Conservation (phyloP, 2,797 vertebrate genomes). For the Buphagus erythrorhynchus region DNA sequence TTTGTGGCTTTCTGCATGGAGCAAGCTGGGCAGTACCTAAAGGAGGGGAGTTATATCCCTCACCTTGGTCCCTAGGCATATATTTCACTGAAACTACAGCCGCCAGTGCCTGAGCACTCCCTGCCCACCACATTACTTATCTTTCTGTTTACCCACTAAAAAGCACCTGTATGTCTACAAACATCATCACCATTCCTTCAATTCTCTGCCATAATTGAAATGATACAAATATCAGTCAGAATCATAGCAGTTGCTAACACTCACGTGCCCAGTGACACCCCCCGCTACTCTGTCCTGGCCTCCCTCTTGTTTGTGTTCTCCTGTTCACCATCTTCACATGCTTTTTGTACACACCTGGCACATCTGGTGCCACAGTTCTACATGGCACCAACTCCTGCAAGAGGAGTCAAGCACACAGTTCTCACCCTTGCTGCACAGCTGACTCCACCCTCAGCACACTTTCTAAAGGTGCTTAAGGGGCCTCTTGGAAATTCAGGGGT, state of each 20-base stretch:
- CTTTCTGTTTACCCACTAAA: neutral
- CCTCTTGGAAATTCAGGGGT: neutral
- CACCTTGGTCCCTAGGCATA: neutral
- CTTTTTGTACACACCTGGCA: neutral
- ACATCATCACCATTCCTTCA: neutral
- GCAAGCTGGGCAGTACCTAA: neutral
- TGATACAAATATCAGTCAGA: neutral
- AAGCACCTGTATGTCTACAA: neutral
- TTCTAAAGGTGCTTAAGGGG: neutral
- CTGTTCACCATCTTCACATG: neutral
- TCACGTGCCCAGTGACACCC: fast-evolving
- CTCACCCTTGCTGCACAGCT: neutral
- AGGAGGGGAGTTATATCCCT: neutral
- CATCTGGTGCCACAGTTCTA: neutral
- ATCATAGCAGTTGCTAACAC: neutral
- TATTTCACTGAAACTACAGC: neutral
- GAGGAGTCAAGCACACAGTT: neutral
- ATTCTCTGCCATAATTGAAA: neutral
- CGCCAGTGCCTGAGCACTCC: neutral
- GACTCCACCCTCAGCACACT: neutral
- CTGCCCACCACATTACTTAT: neutral
- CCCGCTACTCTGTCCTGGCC: neutral
- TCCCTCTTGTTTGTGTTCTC: neutral
- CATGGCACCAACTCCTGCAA: neutral
- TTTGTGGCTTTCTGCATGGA: neutral